Percentiles rank a stretch among this genome's conserved stretches.
Conservation (phyloP, 2,113 vertebrate genomes). For the Myotis yumanensis region DNA sequence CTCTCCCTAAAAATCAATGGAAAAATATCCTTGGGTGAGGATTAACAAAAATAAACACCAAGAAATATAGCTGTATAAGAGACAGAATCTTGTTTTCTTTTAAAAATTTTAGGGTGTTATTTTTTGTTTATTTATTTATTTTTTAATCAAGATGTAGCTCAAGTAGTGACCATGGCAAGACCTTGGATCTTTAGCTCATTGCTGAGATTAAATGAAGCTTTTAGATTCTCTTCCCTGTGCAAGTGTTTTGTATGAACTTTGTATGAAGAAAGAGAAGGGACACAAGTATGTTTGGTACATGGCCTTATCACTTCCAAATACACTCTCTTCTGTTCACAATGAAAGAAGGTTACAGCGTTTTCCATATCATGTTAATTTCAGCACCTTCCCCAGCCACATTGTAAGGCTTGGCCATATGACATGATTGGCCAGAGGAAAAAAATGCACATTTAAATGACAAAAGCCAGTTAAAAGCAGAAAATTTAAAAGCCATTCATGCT, state of each 20-base stretch:
- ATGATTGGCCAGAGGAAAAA: too few relatives aligned
- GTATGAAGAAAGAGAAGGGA: background rate
- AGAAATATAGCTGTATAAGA: background rate
- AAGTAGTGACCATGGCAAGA: background rate
- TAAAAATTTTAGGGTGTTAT: background rate
- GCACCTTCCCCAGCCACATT: background rate
- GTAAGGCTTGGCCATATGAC: too few relatives aligned
- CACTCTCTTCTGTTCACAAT: background rate
- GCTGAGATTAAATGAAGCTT: background rate
- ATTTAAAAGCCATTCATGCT: too few relatives aligned
- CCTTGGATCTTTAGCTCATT: background rate
- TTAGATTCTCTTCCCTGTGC: background rate
- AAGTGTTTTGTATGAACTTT: background rate
- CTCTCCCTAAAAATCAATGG: too few relatives aligned
- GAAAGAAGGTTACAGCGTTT: background rate
- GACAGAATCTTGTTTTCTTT: background rate
- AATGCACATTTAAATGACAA: too few relatives aligned
- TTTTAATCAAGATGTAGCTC: background rate
- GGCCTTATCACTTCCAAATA: background rate
- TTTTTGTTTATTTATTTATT: background rate
- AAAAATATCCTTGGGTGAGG: too few relatives aligned
- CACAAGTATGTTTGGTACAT: background rate
- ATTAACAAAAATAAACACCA: too few relatives aligned
- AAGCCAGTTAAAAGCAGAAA: too few relatives aligned
- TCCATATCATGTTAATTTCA: background rate